Evolutionary conservation across 2,113 vertebrate species (phyloP).

Genomic region (Chrysemys picta): DNA sequence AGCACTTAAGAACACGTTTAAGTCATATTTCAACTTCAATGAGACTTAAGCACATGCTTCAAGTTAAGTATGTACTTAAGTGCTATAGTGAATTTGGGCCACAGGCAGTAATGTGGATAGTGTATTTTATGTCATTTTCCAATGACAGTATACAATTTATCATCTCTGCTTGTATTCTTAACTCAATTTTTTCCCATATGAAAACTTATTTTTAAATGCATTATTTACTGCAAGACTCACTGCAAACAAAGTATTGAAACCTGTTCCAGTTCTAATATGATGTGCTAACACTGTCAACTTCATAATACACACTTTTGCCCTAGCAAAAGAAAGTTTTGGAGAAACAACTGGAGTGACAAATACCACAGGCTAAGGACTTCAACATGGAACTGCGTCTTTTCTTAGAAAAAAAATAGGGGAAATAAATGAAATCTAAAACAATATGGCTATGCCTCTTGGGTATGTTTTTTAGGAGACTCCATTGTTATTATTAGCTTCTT

Average conservation of each 20-base stretch:
- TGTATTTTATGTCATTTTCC: neutral
- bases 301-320: neutral
- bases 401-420: neutral
- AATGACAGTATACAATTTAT: neutral
- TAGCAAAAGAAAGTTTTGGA: neutral
- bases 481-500: neutral
- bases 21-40: neutral
- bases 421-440: neutral
- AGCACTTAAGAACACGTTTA: neutral
- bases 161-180: neutral
- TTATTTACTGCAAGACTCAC: neutral
- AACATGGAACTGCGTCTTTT: neutral
- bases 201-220: neutral
- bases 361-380: neutral
- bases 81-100: neutral
- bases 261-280: neutral
- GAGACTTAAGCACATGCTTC: neutral
- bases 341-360: neutral
- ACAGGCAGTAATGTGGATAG: neutral
- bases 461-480: neutral
- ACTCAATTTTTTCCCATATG: neutral
- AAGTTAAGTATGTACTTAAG: neutral
- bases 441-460: neutral
- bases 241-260: neutral
- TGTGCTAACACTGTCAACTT: rapidly evolving